Evolutionary conservation across 2,113 vertebrate species (phyloP).

Genomic region (Leptobrachium leishanense): DNA sequence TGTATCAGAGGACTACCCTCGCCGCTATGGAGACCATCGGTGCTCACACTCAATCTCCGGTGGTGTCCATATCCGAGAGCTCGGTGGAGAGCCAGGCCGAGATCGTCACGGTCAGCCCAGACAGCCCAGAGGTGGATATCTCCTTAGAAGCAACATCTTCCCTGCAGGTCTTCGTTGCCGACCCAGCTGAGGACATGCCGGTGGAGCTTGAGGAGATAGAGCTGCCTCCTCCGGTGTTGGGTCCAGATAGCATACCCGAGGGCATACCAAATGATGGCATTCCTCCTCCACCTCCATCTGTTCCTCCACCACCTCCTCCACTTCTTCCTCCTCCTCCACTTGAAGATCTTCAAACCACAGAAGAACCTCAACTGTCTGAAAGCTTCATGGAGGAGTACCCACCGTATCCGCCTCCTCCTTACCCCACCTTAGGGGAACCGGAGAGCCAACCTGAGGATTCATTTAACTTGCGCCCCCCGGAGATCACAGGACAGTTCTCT

Average conservation of each 20-base stretch:
- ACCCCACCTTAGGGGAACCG: slow-evolving; percentile 86
- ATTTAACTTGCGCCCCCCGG: slow-evolving; percentile 85
- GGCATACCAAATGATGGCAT: slow-evolving; percentile 48
- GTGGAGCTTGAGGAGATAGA: slow-evolving; percentile 61
- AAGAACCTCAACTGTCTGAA: slow-evolving; percentile 72
- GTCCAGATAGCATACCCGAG: slow-evolving; percentile 71
- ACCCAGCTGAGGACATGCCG: slow-evolving; percentile 59
- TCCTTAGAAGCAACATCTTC: slow-evolving; percentile 41
- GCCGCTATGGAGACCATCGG: slow-evolving; percentile 90
- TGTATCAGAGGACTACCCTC: slow-evolving; percentile 94
- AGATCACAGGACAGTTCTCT: slow-evolving; percentile 89
- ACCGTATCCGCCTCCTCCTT: slow-evolving; percentile 92
- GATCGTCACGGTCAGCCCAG: slow-evolving; percentile 57
- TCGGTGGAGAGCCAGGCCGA: slow-evolving; percentile 64
- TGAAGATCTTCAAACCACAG: slow-evolving; percentile 56
- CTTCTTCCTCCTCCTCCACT: slow-evolving; percentile 54
- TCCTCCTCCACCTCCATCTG: neutral
- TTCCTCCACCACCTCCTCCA: neutral
- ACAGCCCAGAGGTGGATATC: slow-evolving; percentile 50
- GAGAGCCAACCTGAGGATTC: slow-evolving; percentile 82
- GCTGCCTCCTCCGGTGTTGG: slow-evolving; percentile 60
- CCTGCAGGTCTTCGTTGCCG: slow-evolving; percentile 53
- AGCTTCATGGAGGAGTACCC: slow-evolving; percentile 90
- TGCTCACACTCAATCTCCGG: slow-evolving; percentile 63
- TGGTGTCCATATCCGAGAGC: slow-evolving; percentile 59